Evolutionary conservation across 2,113 vertebrate species (phyloP).

Genomic region (Cynoglossus semilaevis): DNA sequence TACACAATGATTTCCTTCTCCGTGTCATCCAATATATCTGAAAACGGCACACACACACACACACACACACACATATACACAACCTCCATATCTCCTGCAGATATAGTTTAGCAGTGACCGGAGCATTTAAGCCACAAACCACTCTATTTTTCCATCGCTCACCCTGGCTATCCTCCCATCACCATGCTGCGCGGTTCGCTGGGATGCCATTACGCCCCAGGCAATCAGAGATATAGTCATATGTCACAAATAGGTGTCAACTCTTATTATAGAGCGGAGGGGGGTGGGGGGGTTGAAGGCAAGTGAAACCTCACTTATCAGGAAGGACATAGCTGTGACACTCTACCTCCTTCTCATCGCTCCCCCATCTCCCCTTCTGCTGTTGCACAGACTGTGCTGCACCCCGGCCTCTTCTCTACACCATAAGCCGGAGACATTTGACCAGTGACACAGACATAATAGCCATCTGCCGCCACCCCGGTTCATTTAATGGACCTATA

Average conservation of each 20-base stretch:
- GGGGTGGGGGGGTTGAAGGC: conserved; percentile 42
- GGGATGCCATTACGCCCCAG: conserved; percentile 75
- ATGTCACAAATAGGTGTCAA: conserved; percentile 85
- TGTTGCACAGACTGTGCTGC: conserved; percentile 55
- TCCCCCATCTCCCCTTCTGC: conserved; percentile 41
- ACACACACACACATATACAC: conserved; percentile 1
- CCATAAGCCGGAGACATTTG: conserved; percentile 50
- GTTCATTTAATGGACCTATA: conserved; percentile 62
- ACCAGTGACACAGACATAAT: conserved; percentile 68
- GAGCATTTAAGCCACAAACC: conserved; percentile 59
- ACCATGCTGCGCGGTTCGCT: conserved; percentile 62
- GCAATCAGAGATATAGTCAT: conserved; percentile 78
- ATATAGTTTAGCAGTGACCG: conserved; percentile 41
- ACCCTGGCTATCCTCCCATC: conserved; percentile 52
- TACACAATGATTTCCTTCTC: conserved; percentile 28
- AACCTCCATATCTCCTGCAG: conserved; percentile 38
- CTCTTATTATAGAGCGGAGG: conserved; percentile 76
- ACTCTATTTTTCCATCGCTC: conserved; percentile 58
- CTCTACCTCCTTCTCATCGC: conserved; percentile 8
- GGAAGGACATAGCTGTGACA: conserved; percentile 71
- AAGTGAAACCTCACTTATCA: conserved; percentile 77
- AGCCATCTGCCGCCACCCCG: conserved; percentile 36
- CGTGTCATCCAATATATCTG: conserved; percentile 24
- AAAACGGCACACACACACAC: conserved; percentile 18
- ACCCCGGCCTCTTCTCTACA: conserved; percentile 54